Evolutionary conservation across 2,797 vertebrate species (phyloP).

Genomic region (Sebastes aleutianus): DNA sequence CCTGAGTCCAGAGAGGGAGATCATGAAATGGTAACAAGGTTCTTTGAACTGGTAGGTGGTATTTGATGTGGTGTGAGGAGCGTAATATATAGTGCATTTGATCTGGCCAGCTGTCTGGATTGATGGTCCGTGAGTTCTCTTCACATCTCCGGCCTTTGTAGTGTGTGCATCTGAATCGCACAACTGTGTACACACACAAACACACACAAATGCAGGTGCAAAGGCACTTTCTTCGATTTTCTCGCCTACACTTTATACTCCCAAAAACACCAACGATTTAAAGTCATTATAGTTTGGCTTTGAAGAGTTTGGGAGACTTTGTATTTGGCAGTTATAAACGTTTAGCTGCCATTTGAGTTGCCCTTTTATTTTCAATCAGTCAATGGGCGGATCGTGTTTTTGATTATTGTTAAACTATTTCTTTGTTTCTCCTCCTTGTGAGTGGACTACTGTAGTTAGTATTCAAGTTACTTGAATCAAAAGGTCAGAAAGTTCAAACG

Average conservation of each 20-base stretch:
- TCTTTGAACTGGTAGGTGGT: conserved; percentile 66
- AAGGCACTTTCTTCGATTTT: background rate
- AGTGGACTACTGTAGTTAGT: background rate
- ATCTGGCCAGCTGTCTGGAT: conserved; percentile 45
- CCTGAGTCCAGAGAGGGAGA: conserved; percentile 30
- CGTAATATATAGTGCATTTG: conserved; percentile 47
- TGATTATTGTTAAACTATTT: background rate
- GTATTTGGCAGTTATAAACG: background rate
- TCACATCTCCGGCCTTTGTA: conserved; percentile 66
- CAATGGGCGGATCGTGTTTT: background rate
- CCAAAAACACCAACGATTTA: background rate
- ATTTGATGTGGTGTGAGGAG: conserved; percentile 61
- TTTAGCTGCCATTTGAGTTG: background rate
- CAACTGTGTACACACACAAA: background rate
- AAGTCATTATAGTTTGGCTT: background rate
- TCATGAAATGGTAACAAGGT: conserved; percentile 58
- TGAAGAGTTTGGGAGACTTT: conserved; percentile 9
- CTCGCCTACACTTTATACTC: background rate
- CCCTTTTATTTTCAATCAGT: conserved; percentile 12
- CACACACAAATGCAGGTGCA: background rate
- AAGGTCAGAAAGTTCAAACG: background rate
- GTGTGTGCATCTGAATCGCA: conserved; percentile 2
- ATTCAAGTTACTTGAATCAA: background rate
- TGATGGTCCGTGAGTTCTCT: conserved; percentile 12
- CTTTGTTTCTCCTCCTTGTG: background rate